A percentile compares a stretch with the other conserved stretches of the same genome.
phyloP scores from a whole-genome alignment of 2,113 vertebrate species.

The Sylvia atricapilla region DNA sequence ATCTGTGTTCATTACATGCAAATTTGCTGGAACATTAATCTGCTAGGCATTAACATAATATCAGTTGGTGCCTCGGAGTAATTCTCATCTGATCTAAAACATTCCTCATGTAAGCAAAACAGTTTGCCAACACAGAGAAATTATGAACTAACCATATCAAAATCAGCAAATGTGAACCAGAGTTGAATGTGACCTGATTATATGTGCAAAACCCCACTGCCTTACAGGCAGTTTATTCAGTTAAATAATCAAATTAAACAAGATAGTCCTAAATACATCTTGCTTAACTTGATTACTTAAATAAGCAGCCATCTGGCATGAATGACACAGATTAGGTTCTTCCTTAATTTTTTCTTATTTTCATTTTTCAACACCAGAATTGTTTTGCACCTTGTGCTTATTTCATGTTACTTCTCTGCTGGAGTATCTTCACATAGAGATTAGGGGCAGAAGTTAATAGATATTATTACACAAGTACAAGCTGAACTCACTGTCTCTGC shows the following conservation, averaged over 20 bases:
- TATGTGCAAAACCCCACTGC: neutral
- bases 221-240: slow-evolving; percentile 8
- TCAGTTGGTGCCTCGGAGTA: neutral
- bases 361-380: neutral
- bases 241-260: slow-evolving; percentile 54
- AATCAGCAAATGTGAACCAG: neutral
- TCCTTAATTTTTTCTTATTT: neutral
- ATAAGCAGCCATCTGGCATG: slow-evolving; percentile 25
- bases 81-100: slow-evolving; percentile 45
- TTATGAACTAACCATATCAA: neutral
- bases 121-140: neutral
- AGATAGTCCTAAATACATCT: slow-evolving; percentile 10
- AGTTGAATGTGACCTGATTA: neutral
- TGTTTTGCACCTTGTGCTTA: neutral
- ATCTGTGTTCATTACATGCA: slow-evolving; percentile 63
- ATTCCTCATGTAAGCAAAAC: slow-evolving; percentile 11
- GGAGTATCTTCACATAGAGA: neutral
- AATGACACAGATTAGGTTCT: neutral
- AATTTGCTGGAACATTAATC: slow-evolving; percentile 59
- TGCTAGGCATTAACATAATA: slow-evolving; percentile 64
- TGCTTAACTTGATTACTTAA: slow-evolving; percentile 37
- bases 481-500: neutral
- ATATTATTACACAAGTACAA: slow-evolving; percentile 7
- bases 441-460: slow-evolving; percentile 12
- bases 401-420: neutral